phyloP scores from a whole-genome alignment of 2,888 invertebrate species.

The Macrophya annulata region DNA sequence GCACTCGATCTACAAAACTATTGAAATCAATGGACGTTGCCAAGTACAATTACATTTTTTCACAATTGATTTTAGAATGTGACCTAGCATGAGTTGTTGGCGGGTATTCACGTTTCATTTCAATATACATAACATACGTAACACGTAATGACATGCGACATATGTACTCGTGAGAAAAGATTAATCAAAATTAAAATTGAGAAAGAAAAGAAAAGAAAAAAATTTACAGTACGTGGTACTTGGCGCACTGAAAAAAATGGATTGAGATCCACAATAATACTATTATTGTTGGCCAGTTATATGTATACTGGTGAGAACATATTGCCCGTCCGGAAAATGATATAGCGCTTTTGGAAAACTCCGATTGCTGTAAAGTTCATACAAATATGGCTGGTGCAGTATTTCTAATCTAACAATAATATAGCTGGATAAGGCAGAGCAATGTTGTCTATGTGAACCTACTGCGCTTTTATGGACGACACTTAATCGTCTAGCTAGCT shows the following conservation, averaged over 20 bases:
- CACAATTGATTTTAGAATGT: no score
- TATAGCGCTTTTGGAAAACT: conserved; percentile 23
- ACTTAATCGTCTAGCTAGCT: conserved; percentile 22
- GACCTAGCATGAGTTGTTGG: no score
- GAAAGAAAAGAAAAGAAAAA: no score
- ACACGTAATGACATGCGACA: no score
- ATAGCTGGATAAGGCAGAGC: conserved; percentile 17
- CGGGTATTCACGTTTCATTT: no score
- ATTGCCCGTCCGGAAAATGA: neutral
- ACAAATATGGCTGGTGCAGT: conserved; percentile 13
- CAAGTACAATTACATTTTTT: no score
- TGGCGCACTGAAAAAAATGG: conserved; percentile 31
- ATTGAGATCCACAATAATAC: conserved; percentile 2
- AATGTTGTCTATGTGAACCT: conserved; percentile 9
- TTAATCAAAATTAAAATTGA: no score
- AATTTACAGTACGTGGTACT: no score
- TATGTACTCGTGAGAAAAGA: no score
- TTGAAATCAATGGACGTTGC: no score
- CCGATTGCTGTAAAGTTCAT: conserved; percentile 27
- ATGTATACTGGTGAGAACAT: conserved; percentile 23
- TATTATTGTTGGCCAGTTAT: conserved; percentile 32
- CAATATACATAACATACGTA: no score
- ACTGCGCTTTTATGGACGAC: conserved; percentile 1
- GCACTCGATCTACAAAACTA: no score
- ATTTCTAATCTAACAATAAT: conserved; percentile 25